Conservation (phyloP, 2,113 vertebrate genomes). For the Pimephales promelas region DNA sequence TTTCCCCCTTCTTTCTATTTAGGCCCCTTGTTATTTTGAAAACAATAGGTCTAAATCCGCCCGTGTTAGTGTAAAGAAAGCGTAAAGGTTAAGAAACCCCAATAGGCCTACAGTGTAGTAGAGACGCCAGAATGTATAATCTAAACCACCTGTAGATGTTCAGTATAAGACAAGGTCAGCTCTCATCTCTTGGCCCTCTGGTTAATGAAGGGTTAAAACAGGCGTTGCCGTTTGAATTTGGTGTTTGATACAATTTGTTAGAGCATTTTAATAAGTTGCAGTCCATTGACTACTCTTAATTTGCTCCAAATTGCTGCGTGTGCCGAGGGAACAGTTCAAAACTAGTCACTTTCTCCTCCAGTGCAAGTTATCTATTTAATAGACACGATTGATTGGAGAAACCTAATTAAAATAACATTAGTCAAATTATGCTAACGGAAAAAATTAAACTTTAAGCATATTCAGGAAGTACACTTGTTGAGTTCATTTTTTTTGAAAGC, state of each 20-base stretch:
- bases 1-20: neutral
- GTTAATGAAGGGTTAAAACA: slow-evolving; percentile 37
- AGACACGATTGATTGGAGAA: slow-evolving; percentile 78
- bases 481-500: slow-evolving; percentile 74
- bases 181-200: neutral
- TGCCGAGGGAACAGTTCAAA: slow-evolving; percentile 43
- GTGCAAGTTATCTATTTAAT: slow-evolving; percentile 78
- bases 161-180: neutral
- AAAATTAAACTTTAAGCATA: slow-evolving; percentile 78
- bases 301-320: slow-evolving; percentile 70
- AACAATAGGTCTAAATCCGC: slow-evolving; percentile 22
- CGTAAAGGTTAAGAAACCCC: slow-evolving; percentile 36
- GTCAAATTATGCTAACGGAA: slow-evolving; percentile 76
- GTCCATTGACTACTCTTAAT: slow-evolving; percentile 77
- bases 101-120: neutral
- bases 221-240: slow-evolving; percentile 67
- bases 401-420: slow-evolving; percentile 79
- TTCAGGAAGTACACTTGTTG: slow-evolving; percentile 77
- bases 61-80: neutral
- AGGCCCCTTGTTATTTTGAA: slow-evolving; percentile 8
- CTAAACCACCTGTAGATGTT: slow-evolving; percentile 50
- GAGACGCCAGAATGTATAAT: slow-evolving; percentile 30
- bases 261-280: slow-evolving; percentile 77
- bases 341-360: slow-evolving; percentile 62
- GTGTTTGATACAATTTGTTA: slow-evolving; percentile 70